phyloP scores from a whole-genome alignment of 1,140 invertebrate genomes.

The Agrilus planipennis region DNA sequence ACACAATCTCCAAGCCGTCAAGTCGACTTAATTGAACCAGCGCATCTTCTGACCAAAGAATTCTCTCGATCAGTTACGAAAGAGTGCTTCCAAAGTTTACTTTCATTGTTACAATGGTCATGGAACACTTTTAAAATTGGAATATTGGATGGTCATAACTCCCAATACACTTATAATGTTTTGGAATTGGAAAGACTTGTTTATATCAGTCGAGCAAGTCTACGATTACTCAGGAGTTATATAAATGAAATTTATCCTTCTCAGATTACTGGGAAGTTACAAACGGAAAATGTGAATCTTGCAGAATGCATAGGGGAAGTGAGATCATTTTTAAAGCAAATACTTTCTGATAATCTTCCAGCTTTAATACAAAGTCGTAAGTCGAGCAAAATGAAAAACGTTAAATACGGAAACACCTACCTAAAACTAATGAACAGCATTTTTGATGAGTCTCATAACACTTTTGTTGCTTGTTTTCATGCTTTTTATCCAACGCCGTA shows the following conservation, averaged over 20 bases:
- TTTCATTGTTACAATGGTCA: conserved; percentile 68
- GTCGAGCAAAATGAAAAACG: conserved; percentile 15
- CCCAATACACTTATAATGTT: conserved; percentile 40
- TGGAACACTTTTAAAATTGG: conserved; percentile 66
- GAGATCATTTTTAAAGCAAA: conserved; percentile 65
- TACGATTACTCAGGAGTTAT: conserved; percentile 71
- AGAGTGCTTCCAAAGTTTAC: conserved; percentile 74
- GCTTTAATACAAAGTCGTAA: conserved; percentile 24
- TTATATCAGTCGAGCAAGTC: conserved; percentile 72
- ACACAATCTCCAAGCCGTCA: conserved; percentile 45
- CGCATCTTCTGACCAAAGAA: conserved; percentile 62
- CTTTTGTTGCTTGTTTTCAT: conserved; percentile 86
- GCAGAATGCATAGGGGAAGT: conserved; percentile 82
- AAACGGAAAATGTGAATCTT: conserved; percentile 59
- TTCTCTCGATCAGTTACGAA: conserved; percentile 68
- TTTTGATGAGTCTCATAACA: conserved; percentile 79
- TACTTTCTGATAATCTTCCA: conserved; percentile 65
- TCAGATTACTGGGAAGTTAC: conserved; percentile 42
- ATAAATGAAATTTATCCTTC: conserved; percentile 84
- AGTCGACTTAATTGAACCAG: conserved; percentile 49
- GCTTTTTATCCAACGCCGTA: conserved; percentile 90
- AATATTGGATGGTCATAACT: conserved; percentile 36
- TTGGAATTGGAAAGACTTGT: conserved; percentile 72
- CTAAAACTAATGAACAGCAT: conserved; percentile 52
- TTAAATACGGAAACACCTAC: conserved; percentile 16